Evolutionary conservation across 1,140 invertebrate species (phyloP).

Genomic region (Aphelinus atriplicis): DNA sequence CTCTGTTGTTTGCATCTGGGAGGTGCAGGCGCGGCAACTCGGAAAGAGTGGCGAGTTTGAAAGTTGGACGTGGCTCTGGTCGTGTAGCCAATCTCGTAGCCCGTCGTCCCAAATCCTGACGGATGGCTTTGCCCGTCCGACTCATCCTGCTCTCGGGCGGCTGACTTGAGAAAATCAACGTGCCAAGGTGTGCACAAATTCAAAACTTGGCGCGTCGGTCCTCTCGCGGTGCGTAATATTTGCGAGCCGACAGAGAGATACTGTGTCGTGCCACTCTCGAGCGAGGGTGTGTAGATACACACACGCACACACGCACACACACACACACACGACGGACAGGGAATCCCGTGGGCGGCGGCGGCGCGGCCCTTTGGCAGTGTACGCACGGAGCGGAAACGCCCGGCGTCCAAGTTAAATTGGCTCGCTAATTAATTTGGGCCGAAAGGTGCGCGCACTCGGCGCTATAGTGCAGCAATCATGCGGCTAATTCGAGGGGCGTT

Average conservation of each 20-base stretch:
- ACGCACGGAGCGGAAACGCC: conserved; percentile 43
- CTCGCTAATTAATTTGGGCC: conserved; percentile 58
- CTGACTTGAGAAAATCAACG: conserved; percentile 40
- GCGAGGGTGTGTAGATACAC: too few species aligned
- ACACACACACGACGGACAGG: too few species aligned
- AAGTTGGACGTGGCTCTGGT: conserved; percentile 24
- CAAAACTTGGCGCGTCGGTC: too few species aligned
- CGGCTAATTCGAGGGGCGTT: conserved; percentile 19
- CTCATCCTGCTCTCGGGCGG: conserved; percentile 30
- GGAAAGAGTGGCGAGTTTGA: not conserved
- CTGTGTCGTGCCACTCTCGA: too few species aligned
- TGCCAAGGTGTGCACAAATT: too few species aligned
- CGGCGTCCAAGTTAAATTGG: conserved; percentile 60
- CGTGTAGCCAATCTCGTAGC: conserved; percentile 45
- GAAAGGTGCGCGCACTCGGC: conserved; percentile 42
- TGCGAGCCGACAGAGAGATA: too few species aligned
- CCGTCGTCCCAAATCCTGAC: conserved; percentile 48
- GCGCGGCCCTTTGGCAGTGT: not conserved
- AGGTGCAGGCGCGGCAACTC: too few species aligned
- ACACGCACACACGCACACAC: too few species aligned
- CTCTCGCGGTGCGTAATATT: too few species aligned
- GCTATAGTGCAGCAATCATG: conserved; percentile 8
- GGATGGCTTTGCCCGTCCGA: conserved; percentile 41
- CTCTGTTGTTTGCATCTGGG: conserved; percentile 10
- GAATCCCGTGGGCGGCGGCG: conserved; percentile 1